Conservation (phyloP, 2,113 vertebrate genomes). For the Mola mola region DNA sequence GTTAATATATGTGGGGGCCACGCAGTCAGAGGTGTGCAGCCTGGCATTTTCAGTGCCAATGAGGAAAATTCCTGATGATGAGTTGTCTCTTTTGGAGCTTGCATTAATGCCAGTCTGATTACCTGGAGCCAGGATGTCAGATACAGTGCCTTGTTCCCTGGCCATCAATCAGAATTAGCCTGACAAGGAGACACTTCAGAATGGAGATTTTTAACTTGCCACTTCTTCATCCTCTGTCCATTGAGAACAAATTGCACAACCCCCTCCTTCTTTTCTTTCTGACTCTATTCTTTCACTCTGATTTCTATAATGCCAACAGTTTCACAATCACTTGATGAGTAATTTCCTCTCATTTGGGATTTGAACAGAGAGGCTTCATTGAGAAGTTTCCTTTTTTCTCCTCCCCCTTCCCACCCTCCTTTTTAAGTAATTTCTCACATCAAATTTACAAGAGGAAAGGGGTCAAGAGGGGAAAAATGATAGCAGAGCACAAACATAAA, state of each 20-base stretch:
- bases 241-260: slow-evolving; percentile 79
- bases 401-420: slow-evolving; percentile 30
- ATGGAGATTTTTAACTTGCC: slow-evolving; percentile 78
- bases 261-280: slow-evolving; percentile 58
- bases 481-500: slow-evolving; percentile 22
- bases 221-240: slow-evolving; percentile 75
- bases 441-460: slow-evolving; percentile 49
- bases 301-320: slow-evolving; percentile 85
- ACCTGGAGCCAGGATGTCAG: slow-evolving; percentile 81
- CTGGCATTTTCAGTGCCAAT: slow-evolving; percentile 92
- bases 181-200: slow-evolving; percentile 83
- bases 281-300: slow-evolving; percentile 73
- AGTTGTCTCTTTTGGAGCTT: slow-evolving; percentile 87
- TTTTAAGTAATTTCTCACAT: slow-evolving; percentile 67
- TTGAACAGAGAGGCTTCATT: slow-evolving; percentile 68
- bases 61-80: slow-evolving; percentile 93
- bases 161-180: slow-evolving; percentile 90
- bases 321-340: slow-evolving; percentile 78
- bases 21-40: slow-evolving; percentile 91
- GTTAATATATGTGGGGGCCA: slow-evolving; percentile 95
- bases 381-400: slow-evolving; percentile 53
- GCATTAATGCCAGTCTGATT: slow-evolving; percentile 90
- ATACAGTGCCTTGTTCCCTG: slow-evolving; percentile 76
- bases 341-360: slow-evolving; percentile 80
- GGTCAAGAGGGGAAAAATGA: neutral